These are phyloP conservation scores for Ormyrus pomaceus DNA, from an alignment of 2,888 invertebrate genomes.

Conservation along the genomic window DNA sequence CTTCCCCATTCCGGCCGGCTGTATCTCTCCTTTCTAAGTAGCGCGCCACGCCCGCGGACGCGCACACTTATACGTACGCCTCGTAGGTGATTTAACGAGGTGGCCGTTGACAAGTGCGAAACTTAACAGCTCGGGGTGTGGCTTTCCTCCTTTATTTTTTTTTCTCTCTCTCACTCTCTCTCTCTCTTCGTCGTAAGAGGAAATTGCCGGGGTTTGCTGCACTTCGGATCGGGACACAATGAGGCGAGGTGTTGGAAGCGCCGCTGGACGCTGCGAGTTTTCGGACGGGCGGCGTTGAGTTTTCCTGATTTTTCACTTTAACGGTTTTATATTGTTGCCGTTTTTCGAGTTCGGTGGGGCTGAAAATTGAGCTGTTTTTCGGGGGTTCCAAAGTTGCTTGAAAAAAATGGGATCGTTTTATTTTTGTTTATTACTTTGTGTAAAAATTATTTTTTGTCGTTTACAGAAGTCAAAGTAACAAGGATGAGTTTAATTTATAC, in stretches of 20 bases:
- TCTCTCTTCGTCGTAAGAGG: neutral
- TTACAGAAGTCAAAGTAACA: too few species aligned
- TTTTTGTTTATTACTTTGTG: too few species aligned
- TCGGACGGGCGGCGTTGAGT: neutral
- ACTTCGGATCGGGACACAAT: too few species aligned
- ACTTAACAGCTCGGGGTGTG: conserved; percentile 43
- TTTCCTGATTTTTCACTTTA: too few species aligned
- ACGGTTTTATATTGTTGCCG: too few species aligned
- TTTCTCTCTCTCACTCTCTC: neutral
- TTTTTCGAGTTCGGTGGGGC: neutral
- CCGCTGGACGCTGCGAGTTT: neutral
- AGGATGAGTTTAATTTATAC: too few species aligned
- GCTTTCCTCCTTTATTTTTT: conserved; percentile 15
- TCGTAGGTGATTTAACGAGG: neutral
- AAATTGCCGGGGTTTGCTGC: conserved; percentile 26
- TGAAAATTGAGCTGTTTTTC: too few species aligned
- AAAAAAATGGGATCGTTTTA: too few species aligned
- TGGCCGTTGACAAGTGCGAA: conserved; percentile 52
- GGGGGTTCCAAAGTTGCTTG: too few species aligned
- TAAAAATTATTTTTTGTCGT: too few species aligned
- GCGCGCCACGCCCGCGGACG: conserved; percentile 42
- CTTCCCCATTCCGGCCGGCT: conserved; percentile 6
- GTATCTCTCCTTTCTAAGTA: neutral
- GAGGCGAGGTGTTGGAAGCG: neutral
- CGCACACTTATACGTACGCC: neutral